Base-by-base conservation (phyloP, 2,888 invertebrate species). In the Ernsta delagoae region DNA sequence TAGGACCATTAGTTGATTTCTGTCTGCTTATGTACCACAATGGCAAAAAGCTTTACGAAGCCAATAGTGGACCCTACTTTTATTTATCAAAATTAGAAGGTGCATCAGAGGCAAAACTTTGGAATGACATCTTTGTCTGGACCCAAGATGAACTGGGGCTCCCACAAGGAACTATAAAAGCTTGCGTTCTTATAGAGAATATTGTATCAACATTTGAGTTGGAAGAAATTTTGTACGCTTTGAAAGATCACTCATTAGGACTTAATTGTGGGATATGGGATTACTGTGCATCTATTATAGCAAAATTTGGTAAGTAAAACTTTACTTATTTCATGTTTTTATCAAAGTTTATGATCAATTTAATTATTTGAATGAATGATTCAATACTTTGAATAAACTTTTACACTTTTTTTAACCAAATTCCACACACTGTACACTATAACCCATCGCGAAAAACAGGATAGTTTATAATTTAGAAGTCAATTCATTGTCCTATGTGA, bases 261-360 rank as follows among this genome's bases (percentile, higher is more conserved):
- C 89, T 96, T 1, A 96, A 96, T 81, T 96, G 96, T 83, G 96
- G 96, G 4, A 95, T 96, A 74, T 96, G 96, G 96, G 96, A 96
- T 80, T 96, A 96, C 80, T 94, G 95, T 65, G 95, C 95, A 0
- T 95, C 95, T 3, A 95, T 96, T 63, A 94, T 96, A 74, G 90
- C 94, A 36, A 96, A 95, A 82, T 95, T 95, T 84, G 95, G 95
- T 91, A 83, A 87, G 79, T 65, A n/a, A 24, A 24, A 24, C 24
- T 24, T 24, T 24, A 24, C 24, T 24, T 24, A 24, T 24, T 24
- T 24, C 24, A 24, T 24, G 24, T 24, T 24, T 24, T 24, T 24
- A 24, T 24, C 24, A 24, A 24, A 24, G 3, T 24, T 24, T 1
- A 24, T 24, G 24, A 24, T 24, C 3, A 24, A n/a, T n/a, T n/a